phyloP scores from a whole-genome alignment of 2,113 vertebrate genomes.

The Aegithalos caudatus region DNA sequence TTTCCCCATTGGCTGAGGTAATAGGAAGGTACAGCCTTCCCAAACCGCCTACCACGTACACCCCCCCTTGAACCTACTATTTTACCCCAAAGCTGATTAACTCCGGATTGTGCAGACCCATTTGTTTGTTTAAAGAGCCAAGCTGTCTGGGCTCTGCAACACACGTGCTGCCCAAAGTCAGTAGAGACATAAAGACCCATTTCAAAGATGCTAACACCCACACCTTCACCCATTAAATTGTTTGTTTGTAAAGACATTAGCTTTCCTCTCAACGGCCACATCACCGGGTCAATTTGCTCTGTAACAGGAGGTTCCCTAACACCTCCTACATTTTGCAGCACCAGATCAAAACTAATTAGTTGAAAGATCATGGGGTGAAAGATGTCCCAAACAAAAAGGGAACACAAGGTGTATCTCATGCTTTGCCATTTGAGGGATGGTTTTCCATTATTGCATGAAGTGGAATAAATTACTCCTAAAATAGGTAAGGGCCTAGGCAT shows the following conservation, averaged over 20 bases:
- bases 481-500: neutral
- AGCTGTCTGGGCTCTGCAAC: neutral
- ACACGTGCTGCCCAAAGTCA: neutral
- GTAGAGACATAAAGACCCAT: neutral
- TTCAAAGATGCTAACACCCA: neutral
- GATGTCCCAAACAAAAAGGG: neutral
- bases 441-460: neutral
- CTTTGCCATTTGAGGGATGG: neutral
- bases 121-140: neutral
- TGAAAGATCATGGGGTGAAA: neutral
- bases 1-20: neutral
- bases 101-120: neutral
- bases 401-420: neutral
- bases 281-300: neutral
- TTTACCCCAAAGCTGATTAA: neutral
- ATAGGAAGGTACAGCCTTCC: neutral
- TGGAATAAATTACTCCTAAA: neutral
- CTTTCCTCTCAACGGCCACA: neutral
- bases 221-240: neutral
- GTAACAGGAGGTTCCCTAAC: neutral
- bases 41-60: rapidly evolving
- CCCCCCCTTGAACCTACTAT: neutral
- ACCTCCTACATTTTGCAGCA: neutral
- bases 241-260: neutral
- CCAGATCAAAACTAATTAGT: neutral